A percentile compares a stretch with the other conserved stretches of the same genome.
Evolutionary conservation across 1,140 invertebrate genomes (phyloP).

Genomic region (Drosophila subpulchrella): DNA sequence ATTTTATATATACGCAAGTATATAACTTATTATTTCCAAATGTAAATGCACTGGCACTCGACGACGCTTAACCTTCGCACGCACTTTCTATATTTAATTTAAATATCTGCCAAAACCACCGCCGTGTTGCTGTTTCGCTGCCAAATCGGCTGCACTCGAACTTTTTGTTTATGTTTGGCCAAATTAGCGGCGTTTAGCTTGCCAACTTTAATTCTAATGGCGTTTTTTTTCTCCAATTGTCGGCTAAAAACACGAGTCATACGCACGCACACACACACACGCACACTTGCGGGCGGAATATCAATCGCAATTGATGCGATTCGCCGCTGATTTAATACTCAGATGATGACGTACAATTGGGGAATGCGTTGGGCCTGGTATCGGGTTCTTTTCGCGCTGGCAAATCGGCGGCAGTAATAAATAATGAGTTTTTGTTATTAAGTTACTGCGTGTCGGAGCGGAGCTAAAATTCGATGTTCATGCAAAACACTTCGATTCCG

Average conservation of each 20-base stretch:
- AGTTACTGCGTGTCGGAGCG: slow-evolving; percentile 26
- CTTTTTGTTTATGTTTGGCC: slow-evolving; percentile 16
- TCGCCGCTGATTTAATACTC: slow-evolving; percentile 21
- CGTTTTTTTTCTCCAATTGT: slow-evolving; percentile 57
- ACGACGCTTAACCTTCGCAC: slow-evolving; percentile 43
- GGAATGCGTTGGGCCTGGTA: slow-evolving; percentile 8
- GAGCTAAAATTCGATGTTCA: slow-evolving; percentile 23
- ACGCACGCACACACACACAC: slow-evolving; percentile 42
- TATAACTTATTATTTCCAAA: slow-evolving; percentile 43
- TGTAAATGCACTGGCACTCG: slow-evolving; percentile 45
- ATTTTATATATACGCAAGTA: background rate
- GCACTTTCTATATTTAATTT: slow-evolving; percentile 52
- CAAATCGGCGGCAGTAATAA: slow-evolving; percentile 31
- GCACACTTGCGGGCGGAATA: slow-evolving; percentile 18
- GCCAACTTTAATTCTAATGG: slow-evolving; percentile 17
- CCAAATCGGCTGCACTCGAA: slow-evolving; percentile 9
- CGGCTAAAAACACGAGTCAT: slow-evolving; percentile 76
- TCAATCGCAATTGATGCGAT: slow-evolving; percentile 11
- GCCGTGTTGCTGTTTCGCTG: slow-evolving; percentile 6
- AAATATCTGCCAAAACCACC: slow-evolving; percentile 21
- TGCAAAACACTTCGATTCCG: slow-evolving; percentile 17
- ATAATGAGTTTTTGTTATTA: slow-evolving; percentile 36
- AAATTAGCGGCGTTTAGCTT: slow-evolving; percentile 24
- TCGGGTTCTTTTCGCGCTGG: slow-evolving; percentile 24
- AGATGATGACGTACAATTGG: slow-evolving; percentile 25